A percentile compares a stretch with the other conserved stretches of the same genome.
Evolutionary conservation across 2,888 invertebrate species (phyloP).

Genomic region (Laspeyria flexula): DNA sequence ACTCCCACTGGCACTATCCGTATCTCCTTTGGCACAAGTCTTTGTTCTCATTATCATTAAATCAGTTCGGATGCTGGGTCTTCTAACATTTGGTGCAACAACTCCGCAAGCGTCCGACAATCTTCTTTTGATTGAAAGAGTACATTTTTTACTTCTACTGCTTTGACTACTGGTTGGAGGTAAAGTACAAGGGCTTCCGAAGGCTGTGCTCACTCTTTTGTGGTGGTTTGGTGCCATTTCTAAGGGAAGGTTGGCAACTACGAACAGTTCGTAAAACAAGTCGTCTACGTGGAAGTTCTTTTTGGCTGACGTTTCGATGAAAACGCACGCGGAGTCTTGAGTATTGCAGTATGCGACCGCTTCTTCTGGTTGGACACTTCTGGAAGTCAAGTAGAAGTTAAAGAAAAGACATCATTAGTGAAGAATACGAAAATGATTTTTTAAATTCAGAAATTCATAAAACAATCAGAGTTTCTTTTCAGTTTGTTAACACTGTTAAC

Average conservation of each 20-base stretch:
- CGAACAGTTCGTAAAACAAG: conserved; percentile 93
- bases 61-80: conserved; percentile 95
- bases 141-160: conserved; percentile 90
- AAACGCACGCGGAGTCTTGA: conserved; percentile 91
- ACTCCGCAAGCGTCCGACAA: conserved; percentile 95
- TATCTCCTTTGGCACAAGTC: conserved; percentile 90
- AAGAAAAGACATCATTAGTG: too few relatives aligned
- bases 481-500: too few relatives aligned
- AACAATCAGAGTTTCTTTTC: too few relatives aligned
- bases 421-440: too few relatives aligned
- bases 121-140: conserved; percentile 92
- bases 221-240: conserved; percentile 97
- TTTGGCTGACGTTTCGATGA: conserved; percentile 94
- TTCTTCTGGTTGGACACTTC: conserved; percentile 92
- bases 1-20: conserved; percentile 86
- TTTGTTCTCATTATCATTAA: conserved; percentile 95
- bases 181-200: conserved; percentile 91
- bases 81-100: conserved; percentile 94
- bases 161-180: conserved; percentile 89
- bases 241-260: conserved; percentile 92
- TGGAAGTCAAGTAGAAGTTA: conserved; percentile 53
- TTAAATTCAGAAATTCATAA: not conserved
- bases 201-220: conserved; percentile 91
- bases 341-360: conserved; percentile 91
- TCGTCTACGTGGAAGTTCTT: conserved; percentile 93